Conservation (phyloP, 2,113 vertebrate genomes). For the Alligator mississippiensis region DNA sequence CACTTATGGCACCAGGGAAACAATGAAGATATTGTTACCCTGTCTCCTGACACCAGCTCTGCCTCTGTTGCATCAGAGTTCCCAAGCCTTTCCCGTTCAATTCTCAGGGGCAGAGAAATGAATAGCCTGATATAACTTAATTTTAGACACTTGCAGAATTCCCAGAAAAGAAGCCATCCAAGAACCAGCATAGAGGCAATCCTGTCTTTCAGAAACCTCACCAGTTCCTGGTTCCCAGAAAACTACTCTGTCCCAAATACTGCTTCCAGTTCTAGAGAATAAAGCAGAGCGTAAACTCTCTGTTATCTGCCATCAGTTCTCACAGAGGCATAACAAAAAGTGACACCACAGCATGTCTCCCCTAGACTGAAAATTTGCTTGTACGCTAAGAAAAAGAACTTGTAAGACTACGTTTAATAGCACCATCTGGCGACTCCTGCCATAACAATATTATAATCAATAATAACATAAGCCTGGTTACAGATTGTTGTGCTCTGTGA, state of each 20-base stretch:
- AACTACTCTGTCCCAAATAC: not conserved
- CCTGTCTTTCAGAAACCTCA: not conserved
- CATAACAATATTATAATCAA: conserved; percentile 52
- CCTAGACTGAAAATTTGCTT: conserved; percentile 47
- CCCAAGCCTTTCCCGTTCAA: not conserved
- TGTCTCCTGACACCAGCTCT: not conserved
- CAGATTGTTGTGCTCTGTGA: conserved; percentile 60
- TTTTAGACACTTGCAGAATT: not conserved
- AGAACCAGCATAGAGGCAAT: not conserved
- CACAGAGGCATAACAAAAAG: conserved; percentile 24
- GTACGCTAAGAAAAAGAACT: conserved; percentile 54
- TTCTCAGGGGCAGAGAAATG: not conserved
- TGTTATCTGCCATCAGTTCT: conserved; percentile 12
- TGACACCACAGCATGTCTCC: conserved; percentile 57
- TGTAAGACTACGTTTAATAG: conserved; percentile 50
- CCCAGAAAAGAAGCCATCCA: rapidly evolving
- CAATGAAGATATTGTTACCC: not conserved
- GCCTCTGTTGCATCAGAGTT: not conserved
- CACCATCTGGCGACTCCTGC: conserved; percentile 66
- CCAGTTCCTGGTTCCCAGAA: not conserved
- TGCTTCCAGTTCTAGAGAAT: not conserved
- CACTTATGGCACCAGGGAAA: not conserved
- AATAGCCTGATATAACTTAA: not conserved
- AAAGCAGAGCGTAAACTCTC: conserved; percentile 6
- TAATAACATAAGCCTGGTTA: conserved; percentile 65